These are phyloP conservation scores for Rhinophrynus dorsalis DNA, from an alignment of 2,797 vertebrate species.

Conservation along the genomic window DNA sequence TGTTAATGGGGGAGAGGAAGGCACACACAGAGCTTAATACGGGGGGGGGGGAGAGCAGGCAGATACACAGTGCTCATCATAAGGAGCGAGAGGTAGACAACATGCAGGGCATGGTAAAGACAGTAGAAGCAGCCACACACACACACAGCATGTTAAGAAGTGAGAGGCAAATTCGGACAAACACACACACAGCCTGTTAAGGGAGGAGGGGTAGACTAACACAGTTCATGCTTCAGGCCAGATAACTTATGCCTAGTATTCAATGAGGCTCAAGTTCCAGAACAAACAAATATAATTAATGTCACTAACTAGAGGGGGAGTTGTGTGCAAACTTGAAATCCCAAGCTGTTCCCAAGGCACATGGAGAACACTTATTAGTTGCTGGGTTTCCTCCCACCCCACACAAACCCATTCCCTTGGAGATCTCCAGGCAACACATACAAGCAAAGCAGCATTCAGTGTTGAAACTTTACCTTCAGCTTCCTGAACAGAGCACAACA, in stretches of 20 bases:
- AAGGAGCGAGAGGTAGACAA: too few relatives aligned
- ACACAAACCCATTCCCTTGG: slow-evolving; percentile 22
- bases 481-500: slow-evolving; percentile 24
- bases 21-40: too few relatives aligned
- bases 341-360: slow-evolving; percentile 11
- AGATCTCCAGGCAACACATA: slow-evolving; percentile 27
- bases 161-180: too few relatives aligned
- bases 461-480: slow-evolving; percentile 34
- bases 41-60: too few relatives aligned
- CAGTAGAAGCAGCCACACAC: background rate
- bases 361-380: slow-evolving; percentile 8
- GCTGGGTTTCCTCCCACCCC: slow-evolving; percentile 11
- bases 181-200: background rate
- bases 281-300: too few relatives aligned
- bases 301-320: too few relatives aligned
- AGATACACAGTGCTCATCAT: too few relatives aligned
- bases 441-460: slow-evolving; percentile 20
- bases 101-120: too few relatives aligned
- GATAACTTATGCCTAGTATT: too few relatives aligned
- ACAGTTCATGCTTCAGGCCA: background rate
- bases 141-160: background rate
- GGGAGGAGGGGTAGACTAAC: background rate
- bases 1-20: too few relatives aligned
- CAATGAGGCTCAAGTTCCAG: too few relatives aligned
- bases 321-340: background rate